These are phyloP conservation scores for Melanostoma mellinum DNA, from an alignment of 2,888 invertebrate genomes.

Conservation along the genomic window DNA sequence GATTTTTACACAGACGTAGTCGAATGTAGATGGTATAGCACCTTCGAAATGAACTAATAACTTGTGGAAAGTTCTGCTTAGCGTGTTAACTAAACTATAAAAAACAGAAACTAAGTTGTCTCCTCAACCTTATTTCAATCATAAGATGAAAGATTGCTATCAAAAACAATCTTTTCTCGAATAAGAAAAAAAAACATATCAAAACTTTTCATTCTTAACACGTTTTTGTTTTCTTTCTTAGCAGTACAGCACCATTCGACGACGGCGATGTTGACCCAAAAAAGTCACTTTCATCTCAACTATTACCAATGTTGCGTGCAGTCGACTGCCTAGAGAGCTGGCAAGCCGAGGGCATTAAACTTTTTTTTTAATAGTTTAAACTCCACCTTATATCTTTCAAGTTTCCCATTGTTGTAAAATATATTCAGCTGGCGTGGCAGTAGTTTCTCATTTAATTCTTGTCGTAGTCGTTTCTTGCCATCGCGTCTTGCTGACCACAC, in stretches of 20 bases:
- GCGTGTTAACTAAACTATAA: too few species aligned
- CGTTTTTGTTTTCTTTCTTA: conserved; percentile 14
- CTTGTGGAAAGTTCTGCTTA: too few species aligned
- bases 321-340: conserved; percentile 23
- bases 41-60: too few species aligned
- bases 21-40: too few species aligned
- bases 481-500: conserved; percentile 42
- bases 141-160: too few species aligned
- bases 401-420: conserved; percentile 41
- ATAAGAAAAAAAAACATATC: too few species aligned
- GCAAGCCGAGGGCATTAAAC: conserved; percentile 48
- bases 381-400: conserved; percentile 32
- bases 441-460: conserved; percentile 43
- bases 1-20: too few species aligned
- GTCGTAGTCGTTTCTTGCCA: conserved; percentile 6
- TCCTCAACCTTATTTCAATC: too few species aligned
- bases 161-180: too few species aligned
- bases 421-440: conserved; percentile 47
- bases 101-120: too few species aligned
- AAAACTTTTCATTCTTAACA: conserved; percentile 19
- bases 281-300: conserved; percentile 67
- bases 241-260: conserved; percentile 41
- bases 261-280: conserved; percentile 58
- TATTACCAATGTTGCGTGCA: conserved; percentile 18
- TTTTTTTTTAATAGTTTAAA: conserved; percentile 9